Base-by-base conservation (phyloP, 1,140 invertebrate species). In the Acromyrmex heyeri region DNA sequence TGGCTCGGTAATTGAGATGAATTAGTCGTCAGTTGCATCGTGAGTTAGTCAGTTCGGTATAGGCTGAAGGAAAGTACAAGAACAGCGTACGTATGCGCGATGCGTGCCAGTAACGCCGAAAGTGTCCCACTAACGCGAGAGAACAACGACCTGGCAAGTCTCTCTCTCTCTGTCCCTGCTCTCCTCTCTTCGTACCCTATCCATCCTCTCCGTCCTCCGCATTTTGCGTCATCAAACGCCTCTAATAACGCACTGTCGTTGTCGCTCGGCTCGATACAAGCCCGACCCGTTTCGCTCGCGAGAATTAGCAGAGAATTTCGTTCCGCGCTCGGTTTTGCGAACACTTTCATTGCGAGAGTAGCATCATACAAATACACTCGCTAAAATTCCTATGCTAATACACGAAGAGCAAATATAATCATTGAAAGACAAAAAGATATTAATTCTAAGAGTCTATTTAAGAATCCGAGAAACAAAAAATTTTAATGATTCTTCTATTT, bases 61-160 rank as follows among this genome's bases (percentile, higher is more conserved):
- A 48, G 65, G 76, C 53, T 59, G 61, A 48, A 76, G 64, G 81
- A 72, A 62, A 76, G 44, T 55, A 18, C 38, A 44, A 5, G 50
- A 27, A 12, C 2, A 53, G 53, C 34, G 12, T 50, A 27, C 24
- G 76, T 85, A 73, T 82, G 78, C 86, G 78, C 85, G 76, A 91
- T 90, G 79, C 82, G 89, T 89, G 89, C 78, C 89, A 91, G 90
- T 90, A 92, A 90, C 90, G 91, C 92, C 92, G 91, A 93, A 93
- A 92, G 92, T 92, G 92, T 92, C 91, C 92, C 87, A 92, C 87
- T 92, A 92, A 92, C 86, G 86, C 89, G 48, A 87, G 89, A 65
- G 92, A 86, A 86, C 92, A 92, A 93, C 91, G 92, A 92, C 92
- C 92, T 86, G 87, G 64, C 90, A 85, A 78, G 89, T 34, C 78